phyloP scores from a whole-genome alignment of 1,140 invertebrate species.

The Sinonovacula constricta region DNA sequence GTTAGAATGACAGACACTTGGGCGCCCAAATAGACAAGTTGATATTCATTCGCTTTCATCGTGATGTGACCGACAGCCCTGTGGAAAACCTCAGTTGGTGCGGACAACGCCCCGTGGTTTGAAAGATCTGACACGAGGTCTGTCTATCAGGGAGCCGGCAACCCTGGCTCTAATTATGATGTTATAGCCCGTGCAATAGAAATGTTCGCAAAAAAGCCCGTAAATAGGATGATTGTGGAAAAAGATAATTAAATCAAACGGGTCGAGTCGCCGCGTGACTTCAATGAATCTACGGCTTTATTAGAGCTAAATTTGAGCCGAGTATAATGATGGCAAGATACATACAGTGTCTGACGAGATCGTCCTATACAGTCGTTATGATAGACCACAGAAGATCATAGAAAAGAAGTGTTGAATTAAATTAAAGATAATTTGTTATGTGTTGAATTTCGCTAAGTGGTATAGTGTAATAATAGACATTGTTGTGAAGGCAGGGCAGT shows the following conservation, averaged over 20 bases:
- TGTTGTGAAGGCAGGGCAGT: neutral
- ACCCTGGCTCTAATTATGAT: conserved; percentile 43
- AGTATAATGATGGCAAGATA: conserved; percentile 14
- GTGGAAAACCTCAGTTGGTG: conserved; percentile 2
- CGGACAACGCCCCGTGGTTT: conserved; percentile 32
- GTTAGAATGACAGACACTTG: conserved; percentile 37
- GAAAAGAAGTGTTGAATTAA: neutral
- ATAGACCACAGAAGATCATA: neutral
- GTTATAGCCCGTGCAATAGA: conserved; percentile 15
- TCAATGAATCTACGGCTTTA: conserved; percentile 22
- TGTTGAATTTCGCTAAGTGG: neutral
- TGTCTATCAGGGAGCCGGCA: conserved; percentile 24
- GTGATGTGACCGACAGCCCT: neutral
- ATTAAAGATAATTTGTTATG: neutral
- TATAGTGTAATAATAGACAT: neutral
- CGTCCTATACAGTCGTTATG: neutral
- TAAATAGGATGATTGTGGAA: conserved; percentile 45
- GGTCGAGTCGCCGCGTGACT: conserved; percentile 34
- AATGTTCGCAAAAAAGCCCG: conserved; percentile 21
- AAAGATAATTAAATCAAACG: conserved; percentile 54
- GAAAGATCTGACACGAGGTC: conserved; percentile 33
- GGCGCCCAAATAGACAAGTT: conserved; percentile 47
- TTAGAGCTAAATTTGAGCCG: conserved; percentile 26
- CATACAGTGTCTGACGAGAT: conserved; percentile 6
- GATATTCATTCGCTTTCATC: conserved; percentile 38